phyloP scores from a whole-genome alignment of 2,797 vertebrate species.

The Cheirogaleus major region DNA sequence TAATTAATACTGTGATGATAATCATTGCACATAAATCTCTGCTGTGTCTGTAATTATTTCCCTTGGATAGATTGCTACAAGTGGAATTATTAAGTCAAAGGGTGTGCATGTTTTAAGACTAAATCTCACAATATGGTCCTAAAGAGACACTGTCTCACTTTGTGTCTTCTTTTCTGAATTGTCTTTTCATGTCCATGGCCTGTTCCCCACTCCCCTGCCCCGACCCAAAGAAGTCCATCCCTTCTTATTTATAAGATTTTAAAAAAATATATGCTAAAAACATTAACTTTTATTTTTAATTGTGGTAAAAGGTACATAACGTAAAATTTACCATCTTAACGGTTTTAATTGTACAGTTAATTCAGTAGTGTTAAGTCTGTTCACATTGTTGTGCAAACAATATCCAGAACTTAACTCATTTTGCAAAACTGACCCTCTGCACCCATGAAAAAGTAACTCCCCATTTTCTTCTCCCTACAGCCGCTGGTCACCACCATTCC shows the following conservation, averaged over 20 bases:
- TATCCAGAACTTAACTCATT: not conserved
- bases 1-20: slow-evolving; percentile 65
- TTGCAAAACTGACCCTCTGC: not conserved
- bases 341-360: not conserved
- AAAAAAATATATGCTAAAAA: not conserved
- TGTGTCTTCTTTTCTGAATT: not conserved
- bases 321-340: not conserved
- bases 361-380: not conserved
- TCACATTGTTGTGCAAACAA: rapidly evolving
- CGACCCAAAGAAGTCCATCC: not conserved
- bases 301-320: not conserved
- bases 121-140: not conserved
- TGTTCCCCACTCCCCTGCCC: not conserved
- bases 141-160: not conserved
- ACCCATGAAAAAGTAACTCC: not conserved
- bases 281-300: not conserved
- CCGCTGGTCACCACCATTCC: not conserved
- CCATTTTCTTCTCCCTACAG: too few relatives aligned
- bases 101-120: slow-evolving; percentile 38
- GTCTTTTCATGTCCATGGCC: not conserved
- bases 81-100: slow-evolving; percentile 53
- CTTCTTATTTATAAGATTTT: not conserved
- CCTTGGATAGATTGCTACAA: slow-evolving; percentile 17
- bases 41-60: slow-evolving; percentile 64
- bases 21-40: slow-evolving; percentile 49